Evolutionary conservation across 2,797 vertebrate genomes (phyloP).

Genomic region (Hydrophis major): DNA sequence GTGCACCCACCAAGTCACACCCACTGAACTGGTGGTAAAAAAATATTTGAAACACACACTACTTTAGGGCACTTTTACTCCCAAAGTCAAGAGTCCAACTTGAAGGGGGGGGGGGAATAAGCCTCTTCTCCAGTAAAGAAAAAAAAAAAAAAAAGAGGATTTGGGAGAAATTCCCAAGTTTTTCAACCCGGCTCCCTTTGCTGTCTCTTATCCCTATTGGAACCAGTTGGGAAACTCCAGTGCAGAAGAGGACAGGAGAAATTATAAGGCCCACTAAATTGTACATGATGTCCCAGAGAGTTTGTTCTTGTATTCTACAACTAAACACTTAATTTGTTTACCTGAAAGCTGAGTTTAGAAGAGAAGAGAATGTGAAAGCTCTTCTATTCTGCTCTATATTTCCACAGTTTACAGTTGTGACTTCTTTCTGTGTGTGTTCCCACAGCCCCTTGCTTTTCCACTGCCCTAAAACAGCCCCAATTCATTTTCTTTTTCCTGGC

Average conservation of each 20-base stretch:
- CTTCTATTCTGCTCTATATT: neutral
- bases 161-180: neutral
- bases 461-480: rapidly evolving
- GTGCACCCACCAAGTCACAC: too few relatives aligned
- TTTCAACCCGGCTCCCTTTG: neutral
- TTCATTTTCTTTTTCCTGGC: neutral
- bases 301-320: neutral
- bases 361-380: neutral
- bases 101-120: neutral
- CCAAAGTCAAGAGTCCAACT: neutral
- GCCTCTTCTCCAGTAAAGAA: neutral
- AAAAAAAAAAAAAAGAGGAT: neutral
- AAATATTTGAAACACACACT: too few relatives aligned
- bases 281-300: neutral
- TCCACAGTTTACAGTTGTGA: neutral
- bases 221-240: neutral
- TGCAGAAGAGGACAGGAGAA: neutral
- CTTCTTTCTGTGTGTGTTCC: neutral
- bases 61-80: neutral
- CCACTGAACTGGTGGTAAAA: too few relatives aligned
- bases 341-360: neutral
- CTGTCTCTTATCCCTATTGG: neutral
- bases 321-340: neutral
- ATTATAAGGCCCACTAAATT: neutral
- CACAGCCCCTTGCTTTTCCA: neutral